Evolutionary conservation across 2,888 invertebrate species (phyloP), one percentile per base, ranked within the genome.

Genomic region (Trachelus stipa): DNA sequence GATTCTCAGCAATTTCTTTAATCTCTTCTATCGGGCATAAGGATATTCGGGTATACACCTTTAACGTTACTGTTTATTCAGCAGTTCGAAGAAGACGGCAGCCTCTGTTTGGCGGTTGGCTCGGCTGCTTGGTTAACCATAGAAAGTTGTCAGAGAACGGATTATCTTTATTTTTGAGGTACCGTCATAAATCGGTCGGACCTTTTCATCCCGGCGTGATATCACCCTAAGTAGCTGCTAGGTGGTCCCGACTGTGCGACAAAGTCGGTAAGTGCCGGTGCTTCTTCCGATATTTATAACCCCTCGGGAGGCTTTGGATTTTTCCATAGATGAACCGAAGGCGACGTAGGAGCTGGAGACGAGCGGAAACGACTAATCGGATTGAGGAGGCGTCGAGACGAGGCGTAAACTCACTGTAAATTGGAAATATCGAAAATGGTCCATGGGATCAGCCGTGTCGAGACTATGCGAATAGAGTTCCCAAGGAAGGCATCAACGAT

Each of bases 81-180:
- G 56, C 23, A 9, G 56, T 56, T 56, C 56, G 9, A 56, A 56
- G 56, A 56, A 23, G 23, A 56, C 56, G 56, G 23, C 56, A 56
- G 56, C 9, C 56, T 9, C 56, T 9, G 34, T 56, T 9, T 56
- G 56, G 9, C 23, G 56, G 23, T 56, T 56, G 56, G 56, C 56
- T 56, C 37, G 56, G 2, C 56, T 23, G 23, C 23, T 56, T 56
- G 56, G 56, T 23, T 23, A 56, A 30, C 34, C 34, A 56, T 74
- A 76, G 75, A 68, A 73, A 79, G 73, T 78, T 77, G 78, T 80
- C 79, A 75, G 69, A 30, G 80, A 56, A 15, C 73, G 82, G 84
- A 84, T 84, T 83, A 84, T 84, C 83, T 84, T 79, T 40, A 69
- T 83, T 82, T 83, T 78, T 81, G 79, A 35, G 80, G 83, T 79